Base-by-base conservation (phyloP, 2,888 invertebrate genomes). In the Steinernema carpocapsae region DNA sequence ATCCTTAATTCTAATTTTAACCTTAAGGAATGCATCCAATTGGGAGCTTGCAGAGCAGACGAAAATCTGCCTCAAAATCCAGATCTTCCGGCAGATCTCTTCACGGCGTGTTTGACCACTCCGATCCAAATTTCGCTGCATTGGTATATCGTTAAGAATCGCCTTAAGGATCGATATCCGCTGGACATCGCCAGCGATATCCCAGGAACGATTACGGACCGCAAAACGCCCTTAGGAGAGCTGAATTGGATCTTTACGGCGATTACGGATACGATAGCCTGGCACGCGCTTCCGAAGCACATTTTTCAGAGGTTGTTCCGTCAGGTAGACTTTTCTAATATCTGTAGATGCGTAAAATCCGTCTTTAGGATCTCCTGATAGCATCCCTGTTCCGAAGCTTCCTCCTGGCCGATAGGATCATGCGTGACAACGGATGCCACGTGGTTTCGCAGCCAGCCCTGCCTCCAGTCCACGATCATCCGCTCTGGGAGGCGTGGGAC, bases 211-310 rank as follows among this genome's bases (percentile, higher is more conserved):
- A 91, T 96, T 82, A 93, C 93, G 0, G 86, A 86, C 74, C 71
- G 82, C 24, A 91, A 95, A 84, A 97, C 99, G 37, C 95, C 97
- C 94, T 91, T 97, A 81, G 99, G 99, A 70, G 97, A 99, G 90
- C 90, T 99, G 76, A 99, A 99, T 91, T 99, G 99, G 99, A 97
- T 99, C 88, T 99, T 99, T 90, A 99, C 99, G 1, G 97, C 99
- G 59, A 96, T 99, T 83, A 99, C 99, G 0, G 99, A 99, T 89
- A 99, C 99, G 12, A 97, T 99, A 87, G 99, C 99, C 0, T 99
- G 97, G 97, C 96, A 96, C 88, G 94, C 93, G 52, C 90, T 99
- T 84, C 94, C 96, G 3, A 59, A 89, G 89, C 96, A 97, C 84
- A 90, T 95, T 83, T 97, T 99, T 90, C 97, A 99, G 90, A 94